phyloP scores from a whole-genome alignment of 2,797 vertebrate genomes.

The Kryptopterus vitreolus region DNA sequence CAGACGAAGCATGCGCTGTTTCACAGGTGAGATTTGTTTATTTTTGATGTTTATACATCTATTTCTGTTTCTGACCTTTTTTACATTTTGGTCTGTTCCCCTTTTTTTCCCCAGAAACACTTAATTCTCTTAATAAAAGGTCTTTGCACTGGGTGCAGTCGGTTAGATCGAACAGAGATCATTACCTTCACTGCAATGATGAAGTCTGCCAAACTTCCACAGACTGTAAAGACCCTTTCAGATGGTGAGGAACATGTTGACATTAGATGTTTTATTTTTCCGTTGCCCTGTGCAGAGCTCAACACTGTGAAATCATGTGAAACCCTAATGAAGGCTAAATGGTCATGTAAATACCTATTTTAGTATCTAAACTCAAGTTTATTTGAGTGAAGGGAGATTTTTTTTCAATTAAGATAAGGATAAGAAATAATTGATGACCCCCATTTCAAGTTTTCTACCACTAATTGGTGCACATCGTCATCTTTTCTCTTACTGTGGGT shows the following conservation, averaged over 20 bases:
- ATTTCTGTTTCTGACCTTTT: neutral
- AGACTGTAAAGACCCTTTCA: slow-evolving; percentile 96
- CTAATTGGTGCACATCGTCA: neutral
- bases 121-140: slow-evolving; percentile 98
- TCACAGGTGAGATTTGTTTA: slow-evolving; percentile 86
- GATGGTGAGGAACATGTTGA: slow-evolving; percentile 77
- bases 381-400: neutral
- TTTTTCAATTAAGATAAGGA: neutral
- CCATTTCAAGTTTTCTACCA: too few relatives aligned
- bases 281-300: neutral
- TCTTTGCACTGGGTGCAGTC: slow-evolving; percentile 95
- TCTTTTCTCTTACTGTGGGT: too few relatives aligned
- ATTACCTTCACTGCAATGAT: slow-evolving; percentile 99
- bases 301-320: neutral
- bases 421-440: too few relatives aligned
- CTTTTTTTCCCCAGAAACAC: slow-evolving; percentile 81
- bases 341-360: too few relatives aligned
- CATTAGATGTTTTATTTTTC: neutral
- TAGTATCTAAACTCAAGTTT: too few relatives aligned
- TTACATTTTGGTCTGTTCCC: neutral
- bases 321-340: too few relatives aligned
- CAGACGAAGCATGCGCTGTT: slow-evolving; percentile 96
- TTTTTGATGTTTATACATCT: neutral
- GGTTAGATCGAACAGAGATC: slow-evolving; percentile 95
- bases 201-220: slow-evolving; percentile 98